These are phyloP conservation scores for Nannobrachium achirus DNA, from an alignment of 2,113 vertebrate species.

Conservation along the genomic window DNA sequence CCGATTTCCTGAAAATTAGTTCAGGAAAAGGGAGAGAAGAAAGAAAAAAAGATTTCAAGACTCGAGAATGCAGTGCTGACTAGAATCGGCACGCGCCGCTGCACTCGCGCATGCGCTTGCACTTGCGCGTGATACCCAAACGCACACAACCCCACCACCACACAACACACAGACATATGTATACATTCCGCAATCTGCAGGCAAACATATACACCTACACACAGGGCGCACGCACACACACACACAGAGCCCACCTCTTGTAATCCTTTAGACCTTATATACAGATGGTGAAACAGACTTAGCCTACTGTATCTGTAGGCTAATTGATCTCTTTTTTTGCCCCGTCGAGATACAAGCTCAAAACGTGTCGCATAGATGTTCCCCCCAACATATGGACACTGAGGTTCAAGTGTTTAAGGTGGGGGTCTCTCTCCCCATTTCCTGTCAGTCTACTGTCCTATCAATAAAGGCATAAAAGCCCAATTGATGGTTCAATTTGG, in stretches of 20 bases:
- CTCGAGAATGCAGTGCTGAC: constrained; percentile 2
- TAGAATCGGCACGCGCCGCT: constrained; percentile 14
- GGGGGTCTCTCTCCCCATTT: too few species aligned
- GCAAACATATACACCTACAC: neutral
- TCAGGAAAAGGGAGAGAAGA: constrained; percentile 26
- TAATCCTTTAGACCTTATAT: neutral
- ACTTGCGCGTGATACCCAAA: neutral
- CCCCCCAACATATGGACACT: too few species aligned
- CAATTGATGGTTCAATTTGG: too few species aligned
- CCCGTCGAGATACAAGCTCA: too few species aligned
- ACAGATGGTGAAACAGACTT: too few species aligned
- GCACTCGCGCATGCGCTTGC: too few species aligned
- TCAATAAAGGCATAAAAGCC: too few species aligned
- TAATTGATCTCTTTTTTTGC: too few species aligned
- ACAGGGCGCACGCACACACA: neutral
- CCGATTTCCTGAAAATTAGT: constrained; percentile 61
- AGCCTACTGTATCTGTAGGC: too few species aligned
- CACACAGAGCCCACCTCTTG: neutral
- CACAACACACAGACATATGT: neutral
- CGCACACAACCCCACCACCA: neutral
- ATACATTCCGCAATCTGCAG: neutral
- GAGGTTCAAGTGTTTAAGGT: too few species aligned
- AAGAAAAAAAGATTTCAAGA: constrained; percentile 23
- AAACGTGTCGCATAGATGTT: too few species aligned
- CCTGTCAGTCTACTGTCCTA: too few species aligned